A percentile compares a stretch with the other conserved stretches of the same genome.
phyloP scores from a whole-genome alignment of 2,888 invertebrate species.

The Campaea margaritaria region DNA sequence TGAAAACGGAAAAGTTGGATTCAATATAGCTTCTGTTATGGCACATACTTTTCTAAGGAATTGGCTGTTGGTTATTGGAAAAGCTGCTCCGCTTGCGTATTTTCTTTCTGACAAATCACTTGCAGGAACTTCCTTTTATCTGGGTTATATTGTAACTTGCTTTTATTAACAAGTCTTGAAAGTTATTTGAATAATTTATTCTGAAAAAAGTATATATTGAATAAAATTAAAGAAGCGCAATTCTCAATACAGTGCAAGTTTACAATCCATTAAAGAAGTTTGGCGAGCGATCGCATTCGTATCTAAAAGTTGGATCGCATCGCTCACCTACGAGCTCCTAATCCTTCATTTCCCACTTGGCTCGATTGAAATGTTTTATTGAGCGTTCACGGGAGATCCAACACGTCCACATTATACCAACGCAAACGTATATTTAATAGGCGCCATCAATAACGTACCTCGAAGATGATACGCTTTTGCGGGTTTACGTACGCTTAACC shows the following conservation, averaged over 20 bases:
- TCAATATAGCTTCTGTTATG: slow-evolving; percentile 44
- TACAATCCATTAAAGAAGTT: slow-evolving; percentile 49
- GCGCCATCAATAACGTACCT: slow-evolving; percentile 82
- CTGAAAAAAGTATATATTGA: not conserved
- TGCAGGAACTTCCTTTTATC: slow-evolving; percentile 31
- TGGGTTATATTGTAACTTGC: slow-evolving; percentile 29
- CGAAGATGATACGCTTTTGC: slow-evolving; percentile 77
- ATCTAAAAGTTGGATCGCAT: slow-evolving; percentile 60
- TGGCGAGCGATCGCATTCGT: slow-evolving; percentile 46
- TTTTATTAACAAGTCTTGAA: slow-evolving; percentile 24
- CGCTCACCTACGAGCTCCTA: slow-evolving; percentile 64
- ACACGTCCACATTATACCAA: slow-evolving; percentile 52
- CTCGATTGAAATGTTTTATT: slow-evolving; percentile 81
- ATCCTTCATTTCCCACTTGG: slow-evolving; percentile 77
- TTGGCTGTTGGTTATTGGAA: slow-evolving; percentile 36
- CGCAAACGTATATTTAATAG: slow-evolving; percentile 84
- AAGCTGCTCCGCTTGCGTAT: slow-evolving; percentile 34
- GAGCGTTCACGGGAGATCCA: slow-evolving; percentile 66
- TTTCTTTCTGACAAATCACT: slow-evolving; percentile 33
- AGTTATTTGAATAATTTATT: slow-evolving; percentile 14
- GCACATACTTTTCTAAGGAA: slow-evolving; percentile 35
- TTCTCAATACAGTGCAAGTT: slow-evolving; percentile 12
- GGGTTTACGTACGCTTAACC: slow-evolving; percentile 71
- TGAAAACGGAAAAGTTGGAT: slow-evolving; percentile 53
- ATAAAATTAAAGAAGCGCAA: too few relatives aligned